Conservation (phyloP, 1,140 invertebrate genomes). For the Conopomorpha cramerella region DNA sequence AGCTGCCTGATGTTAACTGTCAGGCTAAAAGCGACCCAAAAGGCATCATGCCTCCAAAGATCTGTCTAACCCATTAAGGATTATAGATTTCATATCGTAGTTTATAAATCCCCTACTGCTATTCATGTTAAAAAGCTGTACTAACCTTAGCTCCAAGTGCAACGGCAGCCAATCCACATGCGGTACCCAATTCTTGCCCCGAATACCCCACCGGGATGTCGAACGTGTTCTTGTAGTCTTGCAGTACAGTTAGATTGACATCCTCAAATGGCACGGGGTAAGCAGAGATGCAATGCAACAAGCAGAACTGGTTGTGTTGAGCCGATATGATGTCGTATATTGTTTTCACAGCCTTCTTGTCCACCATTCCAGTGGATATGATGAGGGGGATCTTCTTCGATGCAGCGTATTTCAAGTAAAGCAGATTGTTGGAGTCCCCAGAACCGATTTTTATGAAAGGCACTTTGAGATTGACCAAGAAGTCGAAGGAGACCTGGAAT, state of each 20-base stretch:
- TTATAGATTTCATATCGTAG: too few species aligned
- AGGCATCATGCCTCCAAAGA: too few species aligned
- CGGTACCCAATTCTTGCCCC: constrained; percentile 73
- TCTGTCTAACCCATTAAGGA: too few species aligned
- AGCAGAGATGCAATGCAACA: constrained; percentile 78
- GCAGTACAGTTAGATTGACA: constrained; percentile 70
- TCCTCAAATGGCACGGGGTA: constrained; percentile 73
- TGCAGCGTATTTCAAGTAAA: constrained; percentile 69
- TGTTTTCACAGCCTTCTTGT: constrained; percentile 63
- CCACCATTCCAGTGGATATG: constrained; percentile 81
- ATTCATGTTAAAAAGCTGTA: constrained; percentile 2
- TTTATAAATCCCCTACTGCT: too few species aligned
- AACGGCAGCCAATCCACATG: constrained; percentile 69
- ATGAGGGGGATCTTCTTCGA: constrained; percentile 66
- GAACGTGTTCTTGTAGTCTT: constrained; percentile 67
- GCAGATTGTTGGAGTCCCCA: constrained; percentile 77
- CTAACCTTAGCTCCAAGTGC: constrained; percentile 73
- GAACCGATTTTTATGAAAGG: constrained; percentile 86
- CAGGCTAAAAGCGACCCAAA: too few species aligned
- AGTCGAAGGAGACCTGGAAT: constrained; percentile 68
- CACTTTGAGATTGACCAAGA: constrained; percentile 67
- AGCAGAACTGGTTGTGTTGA: constrained; percentile 63
- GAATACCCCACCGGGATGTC: constrained; percentile 78
- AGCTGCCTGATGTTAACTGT: too few species aligned
- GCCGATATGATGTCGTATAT: constrained; percentile 64